Base-by-base conservation (phyloP, 2,113 vertebrate species). In the Labeo rohita region DNA sequence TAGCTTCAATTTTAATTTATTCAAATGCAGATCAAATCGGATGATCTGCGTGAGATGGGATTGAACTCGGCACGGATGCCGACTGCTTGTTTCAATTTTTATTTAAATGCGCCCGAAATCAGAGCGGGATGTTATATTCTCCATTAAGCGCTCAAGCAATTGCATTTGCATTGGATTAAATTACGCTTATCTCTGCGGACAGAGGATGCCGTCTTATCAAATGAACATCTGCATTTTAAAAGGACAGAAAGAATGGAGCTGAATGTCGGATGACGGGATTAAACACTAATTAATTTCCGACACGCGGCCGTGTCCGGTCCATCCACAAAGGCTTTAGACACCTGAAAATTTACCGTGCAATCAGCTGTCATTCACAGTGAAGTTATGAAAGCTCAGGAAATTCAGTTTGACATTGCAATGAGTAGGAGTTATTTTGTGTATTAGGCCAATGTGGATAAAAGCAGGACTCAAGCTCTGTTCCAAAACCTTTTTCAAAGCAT, bases 91-190 rank as follows among this genome's bases (percentile, higher is more conserved):
- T 83, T 72, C 81, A 83, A 59, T 83, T 83, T 83, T 72, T 52
- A 83, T 83, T 83, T 83, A 70, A 83, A 83, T 73, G 80, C 3
- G 49, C 43, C 81, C 1, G 3, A 73, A 83, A 72, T 83, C 66
- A 70, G 66, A 83, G 81, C 36, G 49, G 65, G 65, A 43, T 56
- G 81, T 73, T 83, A 56, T 73, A 56, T 56, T 82, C 80, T 82
- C 80, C 47, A 82, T 82, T 83, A 72, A 72, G 81, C 36, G 13
- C 10, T 43, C 7, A 83, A 36, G 81, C 47, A 83, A 83, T 73
- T 52, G 81, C 81, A 83, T 83, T 83, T 83, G 81, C 81, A 56
- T 83, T 73, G 81, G 81, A 83, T 83, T 83, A 56, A 83, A 73
- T 73, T 83, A 73, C 3, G 34, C 36, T 83, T 83, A 83, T 83